Evolutionary conservation across 1,140 invertebrate species (phyloP), one percentile per base, ranked within the genome.

Genomic region (Globodera rostochiensis): DNA sequence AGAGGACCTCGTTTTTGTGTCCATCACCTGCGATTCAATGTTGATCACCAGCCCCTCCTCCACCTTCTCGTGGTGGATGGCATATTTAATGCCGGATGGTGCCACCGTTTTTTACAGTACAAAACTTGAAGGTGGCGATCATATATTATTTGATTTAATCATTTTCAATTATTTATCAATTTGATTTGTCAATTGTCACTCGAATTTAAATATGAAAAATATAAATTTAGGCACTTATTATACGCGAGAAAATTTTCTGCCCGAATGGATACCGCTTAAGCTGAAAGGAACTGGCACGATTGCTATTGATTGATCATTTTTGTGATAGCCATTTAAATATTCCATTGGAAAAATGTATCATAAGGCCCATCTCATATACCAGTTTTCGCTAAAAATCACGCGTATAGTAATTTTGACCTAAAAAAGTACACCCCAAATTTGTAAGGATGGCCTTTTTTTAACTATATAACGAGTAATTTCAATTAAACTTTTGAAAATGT

Each of bases 51-150:
- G 83, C 15, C 15, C 21, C 6, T 25, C 73, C 6, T 83, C 82
- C n/a, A 83, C 82, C 3, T 83, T 11, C 45, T 71, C 71, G 19
- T 83, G 82, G 82, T 85, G 82, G 83, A 85, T 83, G n/a, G 83
- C 45, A 13, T 83, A 83, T 74, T 79, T 83, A 21, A 71, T 71
- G 69, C 69, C 69, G 25, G 69, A 71, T 19, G 19, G 19, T 36
- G 69, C 69, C n/a, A 36, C 69, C 69, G 19, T 71, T 47, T 71
- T 71, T 47, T 71, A 25, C 25, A 21, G 25, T 47, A 25, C 69
- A 21, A 21, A 45, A 69, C n/a, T 69, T 19, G n/a, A 69, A 69
- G 67, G 67, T 69, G 9, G n/a, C 9, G n/a, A 25, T 25, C 25
- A 5, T 25, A 9, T 53, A 9, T 53, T 53, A 9, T 53, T 53